phyloP scores from a whole-genome alignment of 2,113 vertebrate species.

The Todiramphus chloris region DNA sequence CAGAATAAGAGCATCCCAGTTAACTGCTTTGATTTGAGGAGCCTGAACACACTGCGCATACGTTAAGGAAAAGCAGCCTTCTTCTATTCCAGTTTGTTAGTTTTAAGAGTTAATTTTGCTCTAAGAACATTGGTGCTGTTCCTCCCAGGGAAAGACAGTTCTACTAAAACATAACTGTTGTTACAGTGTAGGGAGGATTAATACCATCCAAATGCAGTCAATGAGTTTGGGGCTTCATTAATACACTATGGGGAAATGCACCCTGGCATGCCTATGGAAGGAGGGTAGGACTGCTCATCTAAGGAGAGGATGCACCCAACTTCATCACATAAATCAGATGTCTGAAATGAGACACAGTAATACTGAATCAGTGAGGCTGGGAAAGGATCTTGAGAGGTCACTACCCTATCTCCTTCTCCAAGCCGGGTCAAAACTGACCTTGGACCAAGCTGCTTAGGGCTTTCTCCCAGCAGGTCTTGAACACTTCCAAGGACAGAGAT shows the following conservation, averaged over 20 bases:
- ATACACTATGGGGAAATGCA: background rate
- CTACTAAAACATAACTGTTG: background rate
- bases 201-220: background rate
- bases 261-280: background rate
- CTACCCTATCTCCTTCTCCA: background rate
- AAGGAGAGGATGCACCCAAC: background rate
- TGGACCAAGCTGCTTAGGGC: background rate
- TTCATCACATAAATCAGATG: background rate
- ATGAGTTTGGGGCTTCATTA: background rate
- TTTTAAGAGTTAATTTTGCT: background rate
- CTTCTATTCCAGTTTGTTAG: background rate
- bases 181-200: background rate
- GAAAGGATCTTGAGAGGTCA: background rate
- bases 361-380: background rate
- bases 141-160: background rate
- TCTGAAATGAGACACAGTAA: background rate
- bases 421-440: background rate
- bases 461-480: background rate
- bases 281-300: accelerated
- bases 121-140: background rate
- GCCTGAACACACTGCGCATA: background rate
- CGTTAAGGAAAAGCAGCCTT: background rate
- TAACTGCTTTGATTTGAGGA: background rate
- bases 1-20: background rate
- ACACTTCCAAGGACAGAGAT: background rate